Evolutionary conservation across 2,888 invertebrate genomes (phyloP), one percentile per base, ranked within the genome.

Genomic region (Hypselothyrea guttata): DNA sequence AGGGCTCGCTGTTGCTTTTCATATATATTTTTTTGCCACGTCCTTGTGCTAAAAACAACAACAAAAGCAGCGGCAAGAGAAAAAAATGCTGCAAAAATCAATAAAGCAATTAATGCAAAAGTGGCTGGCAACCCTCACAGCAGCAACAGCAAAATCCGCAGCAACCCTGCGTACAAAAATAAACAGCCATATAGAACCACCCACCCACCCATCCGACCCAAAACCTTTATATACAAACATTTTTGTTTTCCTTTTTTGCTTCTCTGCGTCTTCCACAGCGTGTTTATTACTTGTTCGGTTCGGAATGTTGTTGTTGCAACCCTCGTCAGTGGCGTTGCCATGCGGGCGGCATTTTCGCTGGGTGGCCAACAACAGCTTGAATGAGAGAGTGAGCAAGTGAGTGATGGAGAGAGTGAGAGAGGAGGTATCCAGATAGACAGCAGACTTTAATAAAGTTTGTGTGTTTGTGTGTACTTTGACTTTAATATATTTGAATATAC

Each of bases 81-180:
- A 55, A 49, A 54, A 68, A 65, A 47, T 53, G 65, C 59, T 54
- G 41, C 64, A 77, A 82, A 84, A 85, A 84, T 86, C 86, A 74
- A 86, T 86, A 86, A 81, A 83, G 86, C 86, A 86, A 86, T 86
- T 86, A 86, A 86, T 85, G 84, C 73, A 61, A 71, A 81, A 78
- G 81, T 67, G 66, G 68, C 74, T 69, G 71, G 57, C 77, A 60
- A 63, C 65, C 71, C 66, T 51, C 64, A 38, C 28, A 47, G 35
- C 27, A 51, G 16, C 53, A 46, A 12, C 33, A 35, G 38, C 44
- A 35, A 12, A 3, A 41, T 33, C 47, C 40, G 22, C 40, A 57
- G 51, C 76, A 73, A 79, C 79, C 76, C 79, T 68, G 71, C 52
- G 66, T 52, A 60, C 42, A 64, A 69, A 77, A 76, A 81, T 77